Evolutionary conservation across 2,888 invertebrate genomes (phyloP), one percentile per base, ranked within the genome.

Genomic region (Eugnorisma glareosa): DNA sequence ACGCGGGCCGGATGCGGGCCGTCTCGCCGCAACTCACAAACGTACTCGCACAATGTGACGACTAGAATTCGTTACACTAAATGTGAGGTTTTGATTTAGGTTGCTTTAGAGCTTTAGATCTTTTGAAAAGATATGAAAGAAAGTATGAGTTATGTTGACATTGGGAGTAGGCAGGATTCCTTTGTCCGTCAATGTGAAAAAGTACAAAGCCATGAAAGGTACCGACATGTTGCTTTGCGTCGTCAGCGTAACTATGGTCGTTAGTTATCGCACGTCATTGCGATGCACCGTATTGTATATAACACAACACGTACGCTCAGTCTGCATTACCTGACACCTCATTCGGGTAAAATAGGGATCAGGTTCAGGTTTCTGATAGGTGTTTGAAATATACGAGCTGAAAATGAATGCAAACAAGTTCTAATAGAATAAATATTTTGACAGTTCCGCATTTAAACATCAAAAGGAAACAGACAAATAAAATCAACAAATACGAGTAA

Each of bases 21-120:
- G 86, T 66, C 86, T 78, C 83, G 71, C 77, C 85, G 82, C 85
- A 77, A 57, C 85, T 84, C 83, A 73, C 37, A 81, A 81, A 72
- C 83, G 64, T 78, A 51, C 83, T 79, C 43, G 43, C 37, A 83
- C 86, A 79, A 73, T 73, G 75, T 69, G 63, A 75, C 83, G 73
- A 35, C 51, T 73, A 21, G 72, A 35, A 75, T 83, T 66, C 63
- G 59, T 73, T 67, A 73, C 82, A 54, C 63, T 73, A 57, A 81
- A 80, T 81, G 63, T 61, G 13, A 35, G 59, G 51, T 61, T 75
- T 85, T 68, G 71, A 72, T 84, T 74, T 66, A 71, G 43, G 54
- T 69, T 76, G 35, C 35, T 59, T 66, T 68, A 67, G 18, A n/a
- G 24, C 40, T 59, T 73, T 40, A 45, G 51, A 28, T 73, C 28